Conservation (phyloP, 2,888 invertebrate species). For the Ligdia adustata region DNA sequence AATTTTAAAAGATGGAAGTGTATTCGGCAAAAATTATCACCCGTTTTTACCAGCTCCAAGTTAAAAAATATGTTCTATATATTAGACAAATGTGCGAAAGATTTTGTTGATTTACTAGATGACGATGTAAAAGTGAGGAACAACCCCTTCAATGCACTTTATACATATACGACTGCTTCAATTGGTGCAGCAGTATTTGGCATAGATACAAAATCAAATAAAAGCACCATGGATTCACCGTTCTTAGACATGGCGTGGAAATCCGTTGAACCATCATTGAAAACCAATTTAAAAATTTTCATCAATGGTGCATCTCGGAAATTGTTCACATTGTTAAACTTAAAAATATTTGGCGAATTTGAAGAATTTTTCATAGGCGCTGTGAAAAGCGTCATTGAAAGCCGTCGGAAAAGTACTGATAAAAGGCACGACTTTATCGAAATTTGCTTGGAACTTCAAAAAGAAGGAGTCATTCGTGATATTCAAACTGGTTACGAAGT, state of each 20-base stretch:
- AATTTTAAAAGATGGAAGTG: constrained; percentile 64
- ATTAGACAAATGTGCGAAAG: constrained; percentile 56
- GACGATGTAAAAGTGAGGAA: constrained; percentile 38
- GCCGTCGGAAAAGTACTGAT: constrained; percentile 40
- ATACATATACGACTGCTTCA: constrained; percentile 58
- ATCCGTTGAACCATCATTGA: constrained; percentile 40
- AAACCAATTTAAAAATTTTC: constrained; percentile 40
- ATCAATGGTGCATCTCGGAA: constrained; percentile 45
- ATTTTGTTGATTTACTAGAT: constrained; percentile 55
- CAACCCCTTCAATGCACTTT: constrained; percentile 53
- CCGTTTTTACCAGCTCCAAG: constrained; percentile 63
- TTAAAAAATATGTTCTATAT: constrained; percentile 68
- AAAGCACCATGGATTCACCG: constrained; percentile 62
- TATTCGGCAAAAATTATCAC: constrained; percentile 64
- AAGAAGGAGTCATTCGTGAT: constrained; percentile 55
- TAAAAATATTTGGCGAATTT: constrained; percentile 55
- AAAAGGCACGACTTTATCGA: constrained; percentile 62
- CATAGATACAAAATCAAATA: constrained; percentile 54
- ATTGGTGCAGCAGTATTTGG: constrained; percentile 72
- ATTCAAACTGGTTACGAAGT: constrained; percentile 50
- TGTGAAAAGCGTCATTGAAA: constrained; percentile 55
- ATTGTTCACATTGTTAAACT: constrained; percentile 46
- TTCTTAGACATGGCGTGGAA: constrained; percentile 60
- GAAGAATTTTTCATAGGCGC: constrained; percentile 60
- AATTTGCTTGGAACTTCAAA: constrained; percentile 59